Conservation (phyloP, 2,113 vertebrate genomes). For the Ailurus styani region DNA sequence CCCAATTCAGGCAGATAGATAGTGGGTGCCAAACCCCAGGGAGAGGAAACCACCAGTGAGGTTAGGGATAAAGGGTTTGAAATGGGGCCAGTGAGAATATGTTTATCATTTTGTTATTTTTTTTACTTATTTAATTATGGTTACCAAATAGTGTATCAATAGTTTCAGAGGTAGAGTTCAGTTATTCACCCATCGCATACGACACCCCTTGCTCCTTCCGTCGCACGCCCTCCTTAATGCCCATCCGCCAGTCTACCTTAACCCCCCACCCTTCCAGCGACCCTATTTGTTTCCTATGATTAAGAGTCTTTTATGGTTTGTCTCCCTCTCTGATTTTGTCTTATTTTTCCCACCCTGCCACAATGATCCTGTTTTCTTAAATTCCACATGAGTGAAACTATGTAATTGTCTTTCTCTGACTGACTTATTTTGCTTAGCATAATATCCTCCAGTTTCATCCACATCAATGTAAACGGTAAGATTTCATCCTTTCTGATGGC, state of each 20-base stretch:
- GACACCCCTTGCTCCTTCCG: neutral
- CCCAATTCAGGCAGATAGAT: fast-evolving
- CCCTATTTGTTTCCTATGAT: neutral
- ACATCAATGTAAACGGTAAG: no score
- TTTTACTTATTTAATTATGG: neutral
- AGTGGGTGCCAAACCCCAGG: neutral
- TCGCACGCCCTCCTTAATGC: neutral
- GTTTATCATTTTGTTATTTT: neutral
- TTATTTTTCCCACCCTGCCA: neutral
- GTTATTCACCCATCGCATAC: neutral
- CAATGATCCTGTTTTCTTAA: neutral
- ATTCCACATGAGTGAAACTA: no score
- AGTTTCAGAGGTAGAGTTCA: neutral
- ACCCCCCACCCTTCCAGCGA: neutral
- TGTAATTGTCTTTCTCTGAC: no score
- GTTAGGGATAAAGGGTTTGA: neutral
- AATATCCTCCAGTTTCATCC: no score
- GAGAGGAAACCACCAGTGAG: neutral
- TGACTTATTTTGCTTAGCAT: no score
- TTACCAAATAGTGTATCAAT: neutral
- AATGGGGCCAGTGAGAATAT: neutral
- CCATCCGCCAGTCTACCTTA: neutral
- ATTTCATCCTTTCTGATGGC: no score
- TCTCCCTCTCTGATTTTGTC: neutral
- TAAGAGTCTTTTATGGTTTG: neutral